Conservation (phyloP, 2,113 vertebrate species). For the Thryonomys swinderianus region DNA sequence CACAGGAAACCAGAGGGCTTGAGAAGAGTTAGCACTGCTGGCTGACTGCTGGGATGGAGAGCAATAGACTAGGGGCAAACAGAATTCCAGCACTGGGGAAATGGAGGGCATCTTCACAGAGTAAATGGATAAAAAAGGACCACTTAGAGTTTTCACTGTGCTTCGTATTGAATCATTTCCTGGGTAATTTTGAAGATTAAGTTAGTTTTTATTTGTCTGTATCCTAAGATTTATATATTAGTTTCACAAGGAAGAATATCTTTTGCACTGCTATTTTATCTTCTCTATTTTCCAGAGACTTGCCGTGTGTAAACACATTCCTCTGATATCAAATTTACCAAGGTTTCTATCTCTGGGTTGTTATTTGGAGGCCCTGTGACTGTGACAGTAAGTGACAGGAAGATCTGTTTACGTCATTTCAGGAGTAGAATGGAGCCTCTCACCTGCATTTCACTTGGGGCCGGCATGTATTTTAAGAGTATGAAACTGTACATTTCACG, state of each 20-base stretch:
- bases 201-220: not conserved
- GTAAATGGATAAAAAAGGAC: not conserved
- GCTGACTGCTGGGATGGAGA: not conserved
- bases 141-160: not conserved
- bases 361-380: not conserved
- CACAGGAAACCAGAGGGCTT: not conserved
- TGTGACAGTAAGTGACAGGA: not conserved
- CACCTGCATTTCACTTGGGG: not conserved
- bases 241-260: constrained; percentile 6
- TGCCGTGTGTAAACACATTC: not conserved
- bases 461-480: not conserved
- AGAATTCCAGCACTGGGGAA: fast-evolving
- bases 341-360: not conserved
- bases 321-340: not conserved
- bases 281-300: not conserved
- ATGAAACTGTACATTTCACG: too few species aligned
- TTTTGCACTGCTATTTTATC: not conserved
- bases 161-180: not conserved
- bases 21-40: too few species aligned
- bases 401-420: constrained; percentile 36
- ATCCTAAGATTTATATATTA: not conserved
- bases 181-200: not conserved
- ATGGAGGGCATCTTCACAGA: not conserved
- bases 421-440: not conserved
- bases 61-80: not conserved